phyloP scores from a whole-genome alignment of 2,113 vertebrate species.

The Silurus glanis region DNA sequence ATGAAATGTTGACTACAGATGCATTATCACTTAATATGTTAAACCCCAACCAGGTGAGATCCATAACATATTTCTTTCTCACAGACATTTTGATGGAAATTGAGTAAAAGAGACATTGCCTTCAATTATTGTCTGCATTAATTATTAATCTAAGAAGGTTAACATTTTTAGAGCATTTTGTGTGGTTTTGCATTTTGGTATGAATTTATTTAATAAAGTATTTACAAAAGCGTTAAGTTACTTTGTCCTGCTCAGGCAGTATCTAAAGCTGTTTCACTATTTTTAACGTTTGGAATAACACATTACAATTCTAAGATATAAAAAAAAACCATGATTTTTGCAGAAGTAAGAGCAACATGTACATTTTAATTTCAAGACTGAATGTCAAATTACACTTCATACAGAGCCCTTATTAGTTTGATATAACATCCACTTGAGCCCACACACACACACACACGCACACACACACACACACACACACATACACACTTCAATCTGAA shows the following conservation, averaged over 20 bases:
- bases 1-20: neutral
- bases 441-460: constrained; percentile 1
- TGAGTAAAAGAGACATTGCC: neutral
- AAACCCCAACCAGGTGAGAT: neutral
- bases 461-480: neutral
- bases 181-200: neutral
- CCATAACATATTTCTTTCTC: neutral
- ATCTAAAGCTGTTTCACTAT: neutral
- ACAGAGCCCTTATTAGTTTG: constrained; percentile 24
- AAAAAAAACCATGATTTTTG: neutral
- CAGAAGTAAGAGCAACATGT: neutral
- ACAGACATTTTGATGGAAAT: neutral
- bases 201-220: neutral
- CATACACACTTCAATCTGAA: neutral
- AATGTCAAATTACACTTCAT: constrained; percentile 29
- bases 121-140: neutral
- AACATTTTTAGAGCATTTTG: neutral
- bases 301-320: neutral
- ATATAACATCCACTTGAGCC: neutral
- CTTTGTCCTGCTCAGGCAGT: neutral
- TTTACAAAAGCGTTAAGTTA: neutral
- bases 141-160: neutral
- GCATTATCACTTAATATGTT: neutral
- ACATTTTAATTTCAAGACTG: neutral
- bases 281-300: neutral